Conservation (phyloP, 2,113 vertebrate genomes). For the Pontoporia blainvillei region DNA sequence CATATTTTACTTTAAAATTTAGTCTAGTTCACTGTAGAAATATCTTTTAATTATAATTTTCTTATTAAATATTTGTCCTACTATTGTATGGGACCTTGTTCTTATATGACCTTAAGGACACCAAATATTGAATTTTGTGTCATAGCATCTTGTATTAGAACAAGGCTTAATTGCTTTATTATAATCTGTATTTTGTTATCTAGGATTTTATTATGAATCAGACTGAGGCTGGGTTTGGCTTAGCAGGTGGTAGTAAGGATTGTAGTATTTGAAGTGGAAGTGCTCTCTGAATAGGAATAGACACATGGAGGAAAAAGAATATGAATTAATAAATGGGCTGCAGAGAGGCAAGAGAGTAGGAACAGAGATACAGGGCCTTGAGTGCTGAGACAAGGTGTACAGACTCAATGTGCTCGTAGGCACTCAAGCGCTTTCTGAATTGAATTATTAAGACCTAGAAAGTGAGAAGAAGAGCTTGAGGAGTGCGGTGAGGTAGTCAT, state of each 20-base stretch:
- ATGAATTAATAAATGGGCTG: not conserved
- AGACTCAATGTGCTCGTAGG: not conserved
- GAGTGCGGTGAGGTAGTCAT: constrained; percentile 1
- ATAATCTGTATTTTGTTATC: not conserved
- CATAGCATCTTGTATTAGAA: not conserved
- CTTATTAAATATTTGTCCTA: not conserved
- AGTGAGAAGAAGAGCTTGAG: not conserved
- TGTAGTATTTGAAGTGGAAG: not conserved
- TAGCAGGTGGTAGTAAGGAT: not conserved
- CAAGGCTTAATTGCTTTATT: not conserved
- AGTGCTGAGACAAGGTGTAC: not conserved
- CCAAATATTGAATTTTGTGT: not conserved
- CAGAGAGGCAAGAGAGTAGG: not conserved
- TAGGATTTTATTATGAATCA: not conserved
- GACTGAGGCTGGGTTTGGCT: not conserved
- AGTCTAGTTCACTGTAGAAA: not conserved
- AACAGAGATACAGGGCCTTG: not conserved
- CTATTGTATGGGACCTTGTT: not conserved
- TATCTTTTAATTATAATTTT: not conserved
- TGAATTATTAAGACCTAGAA: constrained; percentile 22
- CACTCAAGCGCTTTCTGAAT: not conserved
- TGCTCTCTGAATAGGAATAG: not conserved
- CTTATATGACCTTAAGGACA: not conserved
- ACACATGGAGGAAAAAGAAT: not conserved
- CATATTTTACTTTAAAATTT: not conserved